Percentiles rank a stretch among this genome's conserved stretches.
phyloP scores from a whole-genome alignment of 2,888 invertebrate genomes.

The Selenia dentaria region DNA sequence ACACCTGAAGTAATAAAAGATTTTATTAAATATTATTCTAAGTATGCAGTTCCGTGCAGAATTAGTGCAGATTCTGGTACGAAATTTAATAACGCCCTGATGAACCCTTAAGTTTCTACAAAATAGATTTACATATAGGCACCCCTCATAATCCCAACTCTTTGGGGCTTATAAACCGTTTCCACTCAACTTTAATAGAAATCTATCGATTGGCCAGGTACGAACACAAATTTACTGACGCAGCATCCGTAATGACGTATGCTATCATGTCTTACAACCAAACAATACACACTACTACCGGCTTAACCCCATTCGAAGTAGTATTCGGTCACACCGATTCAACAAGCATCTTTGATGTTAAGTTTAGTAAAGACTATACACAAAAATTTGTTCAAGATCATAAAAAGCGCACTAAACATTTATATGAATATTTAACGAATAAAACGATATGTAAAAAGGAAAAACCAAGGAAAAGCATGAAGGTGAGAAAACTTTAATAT shows the following conservation, averaged over 20 bases:
- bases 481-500: background rate
- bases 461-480: background rate
- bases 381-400: background rate
- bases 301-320: background rate
- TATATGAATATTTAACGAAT: background rate
- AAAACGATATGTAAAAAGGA: background rate
- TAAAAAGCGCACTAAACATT: background rate
- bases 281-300: background rate
- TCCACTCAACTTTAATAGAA: slow-evolving; percentile 1
- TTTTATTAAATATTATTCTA: slow-evolving; percentile 36
- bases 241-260: slow-evolving; percentile 1
- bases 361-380: background rate
- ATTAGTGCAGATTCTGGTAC: slow-evolving; percentile 36
- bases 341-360: background rate
- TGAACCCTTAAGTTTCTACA: background rate
- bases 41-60: slow-evolving; percentile 32
- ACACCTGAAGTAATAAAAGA: slow-evolving; percentile 38
- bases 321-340: slow-evolving; percentile 1
- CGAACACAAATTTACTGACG: slow-evolving; percentile 1
- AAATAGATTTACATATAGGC: background rate
- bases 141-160: background rate
- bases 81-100: slow-evolving; percentile 32
- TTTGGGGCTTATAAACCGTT: background rate
- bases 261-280: background rate
- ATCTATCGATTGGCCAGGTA: background rate